A percentile compares a stretch with the other conserved stretches of the same genome.
phyloP scores from a whole-genome alignment of 2,113 vertebrate genomes.

The Sialia sialis region DNA sequence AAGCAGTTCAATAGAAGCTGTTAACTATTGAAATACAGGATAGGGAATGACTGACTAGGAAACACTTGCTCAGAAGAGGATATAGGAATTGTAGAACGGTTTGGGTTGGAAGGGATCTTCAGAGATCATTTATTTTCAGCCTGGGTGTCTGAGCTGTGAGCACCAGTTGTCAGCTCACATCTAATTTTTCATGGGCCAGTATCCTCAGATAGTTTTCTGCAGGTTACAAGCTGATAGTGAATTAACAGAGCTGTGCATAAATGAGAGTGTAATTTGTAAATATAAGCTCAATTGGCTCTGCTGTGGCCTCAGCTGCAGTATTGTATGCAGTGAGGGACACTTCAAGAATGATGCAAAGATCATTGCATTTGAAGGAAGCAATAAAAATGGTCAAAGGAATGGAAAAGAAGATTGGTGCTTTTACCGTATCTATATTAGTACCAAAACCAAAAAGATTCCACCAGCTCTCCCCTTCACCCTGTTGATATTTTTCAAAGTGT shows the following conservation, averaged over 20 bases:
- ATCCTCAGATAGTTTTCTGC: neutral
- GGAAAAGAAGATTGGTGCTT: neutral
- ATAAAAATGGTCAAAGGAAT: neutral
- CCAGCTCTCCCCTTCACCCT: accelerated
- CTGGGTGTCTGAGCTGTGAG: neutral
- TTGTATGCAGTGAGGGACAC: neutral
- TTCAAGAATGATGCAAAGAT: neutral
- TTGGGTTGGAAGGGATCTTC: neutral
- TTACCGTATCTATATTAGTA: neutral
- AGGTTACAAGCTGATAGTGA: neutral
- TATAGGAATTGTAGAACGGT: neutral
- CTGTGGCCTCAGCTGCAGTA: neutral
- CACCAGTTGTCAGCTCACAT: neutral
- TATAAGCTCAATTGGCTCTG: neutral
- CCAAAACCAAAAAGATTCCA: neutral
- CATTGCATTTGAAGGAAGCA: neutral
- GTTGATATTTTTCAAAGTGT: neutral
- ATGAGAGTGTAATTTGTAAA: neutral
- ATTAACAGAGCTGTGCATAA: neutral
- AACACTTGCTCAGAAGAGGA: neutral
- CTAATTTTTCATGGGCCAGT: neutral
- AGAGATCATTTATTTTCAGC: neutral
- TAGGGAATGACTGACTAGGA: neutral
- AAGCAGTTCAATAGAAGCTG: neutral
- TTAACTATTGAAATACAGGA: neutral